Evolutionary conservation across 2,113 vertebrate genomes (phyloP), one percentile per base, ranked within the genome.

Genomic region (Amphilophus citrinellus): DNA sequence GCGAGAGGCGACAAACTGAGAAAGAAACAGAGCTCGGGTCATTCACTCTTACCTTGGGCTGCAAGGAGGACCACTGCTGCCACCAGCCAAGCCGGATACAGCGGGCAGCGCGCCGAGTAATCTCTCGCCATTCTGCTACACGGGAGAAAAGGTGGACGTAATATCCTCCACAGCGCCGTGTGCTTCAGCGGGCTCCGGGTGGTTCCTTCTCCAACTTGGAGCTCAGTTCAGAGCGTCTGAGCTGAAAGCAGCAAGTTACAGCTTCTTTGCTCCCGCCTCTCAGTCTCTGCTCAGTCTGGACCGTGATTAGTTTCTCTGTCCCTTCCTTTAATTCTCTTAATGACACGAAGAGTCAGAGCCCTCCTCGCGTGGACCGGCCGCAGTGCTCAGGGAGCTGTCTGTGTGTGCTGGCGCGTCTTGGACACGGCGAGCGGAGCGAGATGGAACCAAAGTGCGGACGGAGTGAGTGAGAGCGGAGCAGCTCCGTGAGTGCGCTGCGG

Each of bases 61-160:
- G 79, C 17, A 11, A 94, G 87, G 37, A 95, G 77, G 62, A 90
- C 53, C 32, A 82, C 76, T 3, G 50, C 83, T 4, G 89, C 65
- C 85, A 87, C 32, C 88, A 92, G 84, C 86, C 88, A 93, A 68
- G 80, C 61, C 76, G 92, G 85, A 68, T 87, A 83, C 61, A 83
- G 84, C 84, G 80, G 79, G 9, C 87, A 76, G 82, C 86, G 84
- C 42, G 83, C 82, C 14, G 81, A 84, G 92, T 84, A 84, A 86
- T 90, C 89, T 92, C 88, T 91, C 88, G 93, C 90, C 94, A 95
- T 93, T 92, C 90, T 94, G 89, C 62, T 59, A 8, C 50, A 39
- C 83, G 18, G 84, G 30, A 83, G 50, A 83, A 82, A 73, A 85
- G 85, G 84, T 90, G 91, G 91, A 90, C 84, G 91, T 73, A 91